Percentiles rank a stretch among this genome's conserved stretches.
phyloP scores from a whole-genome alignment of 2,888 invertebrate genomes.

The Falcaria lacertinaria region DNA sequence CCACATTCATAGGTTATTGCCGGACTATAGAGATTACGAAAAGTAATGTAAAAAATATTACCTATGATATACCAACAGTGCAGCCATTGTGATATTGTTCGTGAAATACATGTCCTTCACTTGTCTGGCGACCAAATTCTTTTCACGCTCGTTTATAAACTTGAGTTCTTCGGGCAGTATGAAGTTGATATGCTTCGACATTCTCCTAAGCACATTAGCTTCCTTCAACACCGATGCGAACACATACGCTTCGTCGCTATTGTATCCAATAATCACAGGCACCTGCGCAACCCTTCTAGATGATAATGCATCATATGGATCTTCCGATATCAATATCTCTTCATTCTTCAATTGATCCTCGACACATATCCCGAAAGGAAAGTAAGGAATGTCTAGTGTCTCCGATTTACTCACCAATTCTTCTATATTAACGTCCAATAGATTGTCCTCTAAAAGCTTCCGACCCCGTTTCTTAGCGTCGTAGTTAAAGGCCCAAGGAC shows the following conservation, averaged over 20 bases:
- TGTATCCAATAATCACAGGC: conserved; percentile 63
- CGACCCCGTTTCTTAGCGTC: conserved; percentile 48
- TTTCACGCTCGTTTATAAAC: conserved; percentile 42
- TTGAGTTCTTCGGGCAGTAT: conserved; percentile 57
- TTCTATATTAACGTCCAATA: conserved; percentile 29
- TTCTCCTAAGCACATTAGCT: conserved; percentile 28
- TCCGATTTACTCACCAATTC: conserved; percentile 40
- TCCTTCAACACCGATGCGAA: conserved; percentile 47
- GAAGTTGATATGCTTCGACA: conserved; percentile 28
- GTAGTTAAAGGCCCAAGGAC: conserved; percentile 65
- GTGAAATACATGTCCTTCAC: conserved; percentile 55
- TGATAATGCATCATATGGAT: conserved; percentile 45
- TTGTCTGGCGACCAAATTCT: conserved; percentile 35
- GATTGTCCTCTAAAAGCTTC: conserved; percentile 21
- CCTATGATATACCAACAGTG: conserved; percentile 57
- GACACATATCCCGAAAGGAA: conserved; percentile 59
- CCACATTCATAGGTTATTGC: too few species aligned
- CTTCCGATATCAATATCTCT: conserved; percentile 46
- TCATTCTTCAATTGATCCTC: conserved; percentile 50
- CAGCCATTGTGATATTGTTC: conserved; percentile 36
- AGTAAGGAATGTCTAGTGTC: conserved; percentile 45
- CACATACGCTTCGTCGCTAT: conserved; percentile 60
- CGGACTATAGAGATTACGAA: neutral
- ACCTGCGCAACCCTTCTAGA: conserved; percentile 33
- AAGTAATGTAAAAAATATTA: conserved; percentile 14